Percentiles rank a stretch among this genome's conserved stretches.
These are phyloP conservation scores for Lysiphlebus fabarum DNA, from an alignment of 1,140 invertebrate genomes.

Conservation along the genomic window DNA sequence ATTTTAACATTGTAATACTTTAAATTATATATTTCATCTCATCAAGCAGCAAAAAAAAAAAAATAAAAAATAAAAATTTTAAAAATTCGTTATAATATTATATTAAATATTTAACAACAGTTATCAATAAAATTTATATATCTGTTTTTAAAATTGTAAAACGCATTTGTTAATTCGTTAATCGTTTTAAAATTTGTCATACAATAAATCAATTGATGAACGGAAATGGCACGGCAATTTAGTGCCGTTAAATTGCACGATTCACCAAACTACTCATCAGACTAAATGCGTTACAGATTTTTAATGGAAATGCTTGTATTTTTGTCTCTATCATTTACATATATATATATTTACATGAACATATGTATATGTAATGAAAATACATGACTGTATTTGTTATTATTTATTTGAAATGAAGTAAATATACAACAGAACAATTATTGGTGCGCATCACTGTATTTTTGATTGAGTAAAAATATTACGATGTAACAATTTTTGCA, in stretches of 20 bases:
- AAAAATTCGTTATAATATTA: not conserved
- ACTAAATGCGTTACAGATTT: conserved; percentile 30
- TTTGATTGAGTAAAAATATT: conserved; percentile 21
- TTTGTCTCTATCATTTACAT: not conserved
- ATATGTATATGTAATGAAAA: conserved; percentile 1
- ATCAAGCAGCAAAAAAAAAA: too few species aligned
- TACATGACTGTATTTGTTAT: conserved; percentile 17
- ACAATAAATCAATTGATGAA: conserved; percentile 34
- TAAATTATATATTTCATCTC: too few species aligned
- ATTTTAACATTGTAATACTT: too few species aligned
- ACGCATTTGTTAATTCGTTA: conserved; percentile 26
- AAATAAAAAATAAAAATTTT: too few species aligned
- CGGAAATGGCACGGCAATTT: conserved; percentile 31
- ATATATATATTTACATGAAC: not conserved
- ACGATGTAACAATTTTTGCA: conserved; percentile 17
- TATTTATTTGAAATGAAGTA: conserved; percentile 8
- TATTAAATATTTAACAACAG: not conserved
- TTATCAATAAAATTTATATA: not conserved
- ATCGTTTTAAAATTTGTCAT: conserved; percentile 31
- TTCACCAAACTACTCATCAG: conserved; percentile 29
- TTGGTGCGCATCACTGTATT: conserved; percentile 12
- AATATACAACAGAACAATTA: conserved; percentile 17
- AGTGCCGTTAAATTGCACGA: conserved; percentile 31
- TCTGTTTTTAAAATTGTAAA: not conserved
- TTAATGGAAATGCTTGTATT: conserved; percentile 17